These are phyloP conservation scores for Gadopsis marmoratus DNA, from an alignment of 2,797 vertebrate species.

Conservation along the genomic window DNA sequence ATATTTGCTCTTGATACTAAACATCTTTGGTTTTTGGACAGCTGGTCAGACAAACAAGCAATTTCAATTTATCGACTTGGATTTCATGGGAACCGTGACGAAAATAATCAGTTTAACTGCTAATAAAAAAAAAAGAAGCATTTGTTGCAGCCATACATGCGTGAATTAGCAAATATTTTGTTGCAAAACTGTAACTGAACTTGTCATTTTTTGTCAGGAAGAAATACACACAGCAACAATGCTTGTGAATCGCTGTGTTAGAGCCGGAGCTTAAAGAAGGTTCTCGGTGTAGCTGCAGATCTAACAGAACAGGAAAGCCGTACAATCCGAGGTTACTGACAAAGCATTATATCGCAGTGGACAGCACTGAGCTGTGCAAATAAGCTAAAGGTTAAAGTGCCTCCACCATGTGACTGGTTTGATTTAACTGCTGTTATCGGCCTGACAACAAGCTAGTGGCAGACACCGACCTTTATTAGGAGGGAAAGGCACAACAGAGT, in stretches of 20 bases:
- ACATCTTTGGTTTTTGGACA: background rate
- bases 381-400: conserved; percentile 42
- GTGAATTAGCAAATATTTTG: no score
- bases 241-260: background rate
- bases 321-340: conserved; percentile 40
- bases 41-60: background rate
- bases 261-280: background rate
- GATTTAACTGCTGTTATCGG: conserved; percentile 39
- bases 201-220: background rate
- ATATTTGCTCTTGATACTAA: background rate
- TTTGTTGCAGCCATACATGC: background rate
- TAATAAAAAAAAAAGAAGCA: background rate
- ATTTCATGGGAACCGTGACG: background rate
- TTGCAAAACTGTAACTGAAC: background rate
- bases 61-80: background rate
- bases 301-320: conserved; percentile 15
- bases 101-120: background rate
- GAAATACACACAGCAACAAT: background rate
- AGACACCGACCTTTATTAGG: background rate
- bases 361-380: conserved; percentile 45
- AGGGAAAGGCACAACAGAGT: background rate
- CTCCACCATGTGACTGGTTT: conserved; percentile 13
- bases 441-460: conserved; percentile 2
- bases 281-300: background rate
- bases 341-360: conserved; percentile 38